These are phyloP conservation scores for Epinotia nisella DNA, from an alignment of 2,888 invertebrate species.

Conservation along the genomic window DNA sequence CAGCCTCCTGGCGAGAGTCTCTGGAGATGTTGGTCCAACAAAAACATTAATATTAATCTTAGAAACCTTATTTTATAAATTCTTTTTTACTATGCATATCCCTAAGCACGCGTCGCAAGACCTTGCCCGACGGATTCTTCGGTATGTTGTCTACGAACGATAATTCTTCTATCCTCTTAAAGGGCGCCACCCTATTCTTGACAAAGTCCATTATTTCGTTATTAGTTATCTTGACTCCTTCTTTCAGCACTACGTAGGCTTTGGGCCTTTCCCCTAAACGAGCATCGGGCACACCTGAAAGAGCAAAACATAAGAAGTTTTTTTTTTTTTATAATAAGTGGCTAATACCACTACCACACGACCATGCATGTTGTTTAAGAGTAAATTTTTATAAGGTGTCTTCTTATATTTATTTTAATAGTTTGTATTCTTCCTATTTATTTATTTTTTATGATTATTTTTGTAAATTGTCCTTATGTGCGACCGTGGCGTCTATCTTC, in stretches of 20 bases:
- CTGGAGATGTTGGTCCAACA: too few species aligned
- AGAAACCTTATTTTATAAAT: background rate
- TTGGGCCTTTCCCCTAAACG: slow-evolving; percentile 89
- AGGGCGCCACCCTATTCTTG: slow-evolving; percentile 88
- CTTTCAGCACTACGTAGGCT: slow-evolving; percentile 88
- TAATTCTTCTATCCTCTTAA: slow-evolving; percentile 89
- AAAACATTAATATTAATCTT: too few species aligned
- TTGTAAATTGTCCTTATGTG: too few species aligned
- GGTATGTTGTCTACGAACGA: slow-evolving; percentile 88
- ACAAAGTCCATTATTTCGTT: slow-evolving; percentile 87
- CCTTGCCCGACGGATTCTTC: slow-evolving; percentile 91
- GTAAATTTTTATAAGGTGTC: too few species aligned
- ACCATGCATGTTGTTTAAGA: too few species aligned
- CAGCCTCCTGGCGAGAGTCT: too few species aligned
- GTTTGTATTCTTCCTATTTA: too few species aligned
- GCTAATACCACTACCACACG: too few species aligned
- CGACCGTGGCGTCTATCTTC: too few species aligned
- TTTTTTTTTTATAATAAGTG: too few species aligned
- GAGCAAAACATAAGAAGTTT: background rate
- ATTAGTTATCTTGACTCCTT: slow-evolving; percentile 69
- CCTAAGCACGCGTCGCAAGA: slow-evolving; percentile 86
- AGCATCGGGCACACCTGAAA: slow-evolving; percentile 78
- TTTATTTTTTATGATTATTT: too few species aligned
- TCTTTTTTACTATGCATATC: slow-evolving; percentile 54
- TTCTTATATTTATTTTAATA: too few species aligned